These are phyloP conservation scores for Adrianichthys oophorus DNA, from an alignment of 2,797 vertebrate species.

Conservation along the genomic window DNA sequence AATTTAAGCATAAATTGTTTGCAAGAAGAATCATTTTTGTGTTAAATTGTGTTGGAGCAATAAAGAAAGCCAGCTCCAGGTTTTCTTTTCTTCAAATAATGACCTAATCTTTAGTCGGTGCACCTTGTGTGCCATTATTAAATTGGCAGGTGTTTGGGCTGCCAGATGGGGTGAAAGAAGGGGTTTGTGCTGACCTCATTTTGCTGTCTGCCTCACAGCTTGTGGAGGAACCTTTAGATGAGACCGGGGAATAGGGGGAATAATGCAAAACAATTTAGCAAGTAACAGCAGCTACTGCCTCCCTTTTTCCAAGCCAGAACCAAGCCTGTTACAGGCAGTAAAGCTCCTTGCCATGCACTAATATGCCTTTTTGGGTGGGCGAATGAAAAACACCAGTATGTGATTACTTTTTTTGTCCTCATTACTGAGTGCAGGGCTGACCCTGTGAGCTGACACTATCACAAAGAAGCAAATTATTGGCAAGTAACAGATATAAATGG, in stretches of 20 bases:
- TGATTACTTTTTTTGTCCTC: conserved; percentile 54
- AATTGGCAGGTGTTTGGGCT: conserved; percentile 44
- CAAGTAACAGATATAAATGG: conserved; percentile 17
- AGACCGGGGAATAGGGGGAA: conserved; percentile 49
- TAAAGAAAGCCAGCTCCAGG: not conserved
- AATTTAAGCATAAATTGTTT: not conserved
- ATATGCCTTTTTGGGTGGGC: conserved; percentile 34
- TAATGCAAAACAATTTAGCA: conserved; percentile 53
- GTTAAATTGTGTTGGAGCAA: conserved; percentile 12
- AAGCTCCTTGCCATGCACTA: conserved; percentile 21
- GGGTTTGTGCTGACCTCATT: conserved; percentile 46
- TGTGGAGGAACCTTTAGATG: conserved; percentile 50
- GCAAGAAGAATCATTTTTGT: conserved; percentile 2
- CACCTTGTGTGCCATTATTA: conserved; percentile 43
- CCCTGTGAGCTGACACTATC: conserved; percentile 42
- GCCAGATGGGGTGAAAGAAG: conserved; percentile 49
- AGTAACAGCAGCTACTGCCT: conserved; percentile 20
- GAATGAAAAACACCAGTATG: conserved; percentile 47
- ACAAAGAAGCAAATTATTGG: conserved; percentile 19
- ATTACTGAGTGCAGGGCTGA: conserved; percentile 56
- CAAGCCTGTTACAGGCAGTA: conserved; percentile 21
- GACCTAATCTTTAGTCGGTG: conserved; percentile 36
- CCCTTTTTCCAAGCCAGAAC: conserved; percentile 23
- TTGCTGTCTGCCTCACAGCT: conserved; percentile 55
- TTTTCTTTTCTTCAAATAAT: conserved; percentile 42